Conservation (phyloP, 2,888 invertebrate species). For the Athrips mouffetella region DNA sequence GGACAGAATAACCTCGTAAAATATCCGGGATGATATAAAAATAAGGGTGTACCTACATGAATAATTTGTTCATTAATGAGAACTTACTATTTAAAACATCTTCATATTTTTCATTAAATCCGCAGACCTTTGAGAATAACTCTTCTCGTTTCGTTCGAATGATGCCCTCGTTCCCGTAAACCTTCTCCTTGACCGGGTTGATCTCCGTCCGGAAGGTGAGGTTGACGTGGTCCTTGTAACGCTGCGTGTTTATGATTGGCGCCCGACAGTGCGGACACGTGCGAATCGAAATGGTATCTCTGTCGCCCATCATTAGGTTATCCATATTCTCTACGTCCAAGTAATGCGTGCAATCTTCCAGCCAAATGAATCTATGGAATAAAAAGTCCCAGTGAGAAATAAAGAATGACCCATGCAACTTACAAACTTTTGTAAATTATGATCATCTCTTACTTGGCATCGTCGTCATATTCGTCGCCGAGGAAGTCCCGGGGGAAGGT, state of each 20-base stretch:
- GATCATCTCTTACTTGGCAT: constrained; percentile 71
- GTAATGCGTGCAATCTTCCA: constrained; percentile 75
- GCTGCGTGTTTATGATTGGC: constrained; percentile 73
- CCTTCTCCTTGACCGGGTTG: constrained; percentile 55
- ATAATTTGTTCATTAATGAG: too few relatives aligned
- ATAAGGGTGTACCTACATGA: too few relatives aligned
- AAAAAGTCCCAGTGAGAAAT: not conserved
- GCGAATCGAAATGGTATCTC: constrained; percentile 47
- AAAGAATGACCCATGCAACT: not conserved
- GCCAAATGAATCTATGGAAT: constrained; percentile 59
- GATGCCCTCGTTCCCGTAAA: constrained; percentile 48
- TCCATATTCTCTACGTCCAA: constrained; percentile 69
- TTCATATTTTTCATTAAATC: constrained; percentile 22
- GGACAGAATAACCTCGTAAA: too few relatives aligned
- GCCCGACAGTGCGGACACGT: constrained; percentile 80
- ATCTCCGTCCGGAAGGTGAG: constrained; percentile 54
- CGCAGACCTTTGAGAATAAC: constrained; percentile 23
- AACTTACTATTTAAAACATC: constrained; percentile 24
- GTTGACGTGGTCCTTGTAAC: constrained; percentile 76
- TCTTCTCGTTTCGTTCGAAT: constrained; percentile 35
- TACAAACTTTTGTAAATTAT: too few relatives aligned
- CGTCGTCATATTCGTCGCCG: constrained; percentile 60
- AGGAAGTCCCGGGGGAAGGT: constrained; percentile 60
- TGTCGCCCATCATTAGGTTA: constrained; percentile 50
- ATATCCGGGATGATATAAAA: too few relatives aligned